Conservation (phyloP, 1,140 invertebrate genomes). For the Drosophila elegans region DNA sequence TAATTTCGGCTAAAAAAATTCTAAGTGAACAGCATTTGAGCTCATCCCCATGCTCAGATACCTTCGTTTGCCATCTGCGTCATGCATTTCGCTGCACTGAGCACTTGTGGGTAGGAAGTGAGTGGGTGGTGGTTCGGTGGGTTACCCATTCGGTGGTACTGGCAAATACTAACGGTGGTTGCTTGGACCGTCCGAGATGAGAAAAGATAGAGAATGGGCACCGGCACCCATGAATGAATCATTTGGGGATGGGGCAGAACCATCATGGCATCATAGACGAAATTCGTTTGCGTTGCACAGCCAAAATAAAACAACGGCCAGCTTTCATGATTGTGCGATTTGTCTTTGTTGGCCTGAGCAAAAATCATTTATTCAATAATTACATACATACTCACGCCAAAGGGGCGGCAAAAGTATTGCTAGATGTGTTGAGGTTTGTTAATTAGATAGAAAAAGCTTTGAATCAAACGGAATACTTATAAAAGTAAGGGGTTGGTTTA, state of each 20-base stretch:
- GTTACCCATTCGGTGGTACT: conserved; percentile 9
- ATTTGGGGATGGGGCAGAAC: conserved; percentile 44
- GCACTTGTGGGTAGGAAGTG: conserved; percentile 20
- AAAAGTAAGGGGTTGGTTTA: not conserved
- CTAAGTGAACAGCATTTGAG: not conserved
- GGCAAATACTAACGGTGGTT: conserved; percentile 13
- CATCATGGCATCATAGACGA: conserved; percentile 67
- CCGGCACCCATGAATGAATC: conserved; percentile 69
- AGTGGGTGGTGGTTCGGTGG: conserved; percentile 6
- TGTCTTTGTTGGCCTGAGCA: conserved; percentile 16
- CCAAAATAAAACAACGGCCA: conserved; percentile 39
- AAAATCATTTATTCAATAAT: conserved; percentile 50
- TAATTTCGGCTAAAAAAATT: not conserved
- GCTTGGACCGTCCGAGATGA: conserved; percentile 12
- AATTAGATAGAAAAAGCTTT: not conserved
- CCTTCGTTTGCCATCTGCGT: conserved; percentile 67
- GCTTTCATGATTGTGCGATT: conserved; percentile 15
- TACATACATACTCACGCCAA: conserved; percentile 12
- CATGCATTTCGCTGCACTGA: conserved; percentile 69
- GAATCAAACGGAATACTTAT: not conserved
- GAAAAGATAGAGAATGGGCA: conserved; percentile 25
- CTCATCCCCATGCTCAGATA: conserved; percentile 13
- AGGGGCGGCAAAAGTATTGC: not conserved
- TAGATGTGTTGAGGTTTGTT: not conserved
- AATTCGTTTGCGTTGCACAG: conserved; percentile 22